Percentiles rank a stretch among this genome's conserved stretches.
Conservation (phyloP, 2,113 vertebrate genomes). For the Boleophthalmus pectinirostris region DNA sequence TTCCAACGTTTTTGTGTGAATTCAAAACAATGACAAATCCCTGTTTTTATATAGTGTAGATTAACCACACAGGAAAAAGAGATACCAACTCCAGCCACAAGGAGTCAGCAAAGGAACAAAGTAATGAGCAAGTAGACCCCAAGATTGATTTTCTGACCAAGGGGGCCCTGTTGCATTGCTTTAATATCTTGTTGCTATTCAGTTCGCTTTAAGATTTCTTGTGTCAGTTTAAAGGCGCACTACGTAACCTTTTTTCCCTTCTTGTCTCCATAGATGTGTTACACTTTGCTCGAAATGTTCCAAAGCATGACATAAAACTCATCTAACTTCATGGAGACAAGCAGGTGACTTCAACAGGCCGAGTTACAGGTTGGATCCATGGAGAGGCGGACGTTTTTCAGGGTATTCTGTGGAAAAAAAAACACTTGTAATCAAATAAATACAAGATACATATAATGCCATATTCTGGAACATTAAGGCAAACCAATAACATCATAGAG, state of each 20-base stretch:
- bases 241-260: no score
- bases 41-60: conserved; percentile 13
- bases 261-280: no score
- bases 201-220: no score
- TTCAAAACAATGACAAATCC: not conserved
- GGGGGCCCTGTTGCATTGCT: not conserved
- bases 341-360: no score
- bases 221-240: no score
- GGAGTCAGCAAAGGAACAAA: not conserved
- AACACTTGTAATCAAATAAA: not conserved
- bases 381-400: not conserved
- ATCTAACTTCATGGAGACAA: no score
- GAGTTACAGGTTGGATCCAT: not conserved
- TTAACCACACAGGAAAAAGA: not conserved
- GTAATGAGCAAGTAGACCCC: not conserved
- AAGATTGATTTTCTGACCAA: not conserved
- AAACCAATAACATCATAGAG: not conserved
- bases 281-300: no score
- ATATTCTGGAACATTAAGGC: not conserved
- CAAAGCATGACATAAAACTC: no score
- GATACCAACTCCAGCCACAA: not conserved
- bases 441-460: not conserved
- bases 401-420: not conserved
- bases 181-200: no score
- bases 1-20: not conserved